Percentiles rank a stretch among this genome's conserved stretches.
Evolutionary conservation across 2,113 vertebrate genomes (phyloP).

Genomic region (Pithys albifrons): DNA sequence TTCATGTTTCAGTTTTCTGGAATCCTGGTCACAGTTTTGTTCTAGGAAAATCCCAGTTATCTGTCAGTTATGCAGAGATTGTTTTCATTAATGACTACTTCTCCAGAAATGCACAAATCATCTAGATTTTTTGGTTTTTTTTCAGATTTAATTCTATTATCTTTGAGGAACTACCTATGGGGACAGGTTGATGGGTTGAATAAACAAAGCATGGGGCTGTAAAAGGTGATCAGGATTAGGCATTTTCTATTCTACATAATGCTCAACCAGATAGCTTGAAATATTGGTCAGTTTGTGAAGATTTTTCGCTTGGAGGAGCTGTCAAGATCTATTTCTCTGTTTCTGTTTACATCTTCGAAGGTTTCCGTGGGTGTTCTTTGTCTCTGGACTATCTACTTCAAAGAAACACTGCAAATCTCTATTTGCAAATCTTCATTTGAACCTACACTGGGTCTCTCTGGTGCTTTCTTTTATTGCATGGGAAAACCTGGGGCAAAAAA

Average conservation of each 20-base stretch:
- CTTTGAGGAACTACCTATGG: neutral
- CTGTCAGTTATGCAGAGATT: neutral
- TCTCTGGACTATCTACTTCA: constrained; percentile 9
- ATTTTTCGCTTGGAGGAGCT: neutral
- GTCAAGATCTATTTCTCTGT: neutral
- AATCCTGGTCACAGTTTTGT: neutral
- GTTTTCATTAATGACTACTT: neutral
- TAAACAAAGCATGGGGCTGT: neutral
- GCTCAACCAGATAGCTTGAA: neutral
- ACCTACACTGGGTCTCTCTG: neutral
- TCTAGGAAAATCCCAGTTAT: neutral
- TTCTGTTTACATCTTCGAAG: neutral
- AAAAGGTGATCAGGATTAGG: neutral
- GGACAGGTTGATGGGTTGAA: neutral
- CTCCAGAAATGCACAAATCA: neutral
- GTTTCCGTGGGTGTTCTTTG: neutral
- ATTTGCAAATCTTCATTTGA: neutral
- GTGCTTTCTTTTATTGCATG: neutral
- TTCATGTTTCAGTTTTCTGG: neutral
- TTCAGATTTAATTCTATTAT: neutral
- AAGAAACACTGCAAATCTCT: neutral
- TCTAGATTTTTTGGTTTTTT: neutral
- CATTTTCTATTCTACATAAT: neutral
- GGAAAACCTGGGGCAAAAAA: neutral
- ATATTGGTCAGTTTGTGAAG: neutral